Evolutionary conservation across 1,140 invertebrate genomes (phyloP).

Genomic region (Drosophila kohkoa): DNA sequence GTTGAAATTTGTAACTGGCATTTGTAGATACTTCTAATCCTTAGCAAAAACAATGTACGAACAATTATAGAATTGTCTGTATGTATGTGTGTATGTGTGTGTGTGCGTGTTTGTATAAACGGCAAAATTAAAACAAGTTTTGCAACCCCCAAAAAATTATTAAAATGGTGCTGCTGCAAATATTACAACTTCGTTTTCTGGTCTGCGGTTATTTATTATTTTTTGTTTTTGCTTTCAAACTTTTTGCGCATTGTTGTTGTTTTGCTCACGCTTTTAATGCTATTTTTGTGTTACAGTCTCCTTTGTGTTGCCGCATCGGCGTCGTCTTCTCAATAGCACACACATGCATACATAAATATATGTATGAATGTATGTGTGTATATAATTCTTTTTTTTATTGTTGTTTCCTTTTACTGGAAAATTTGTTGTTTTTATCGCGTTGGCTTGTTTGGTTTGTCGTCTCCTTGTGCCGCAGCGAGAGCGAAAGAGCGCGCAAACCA

Average conservation of each 20-base stretch:
- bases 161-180: conserved; percentile 45
- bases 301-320: conserved; percentile 42
- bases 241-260: conserved; percentile 39
- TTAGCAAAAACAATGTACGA: not conserved
- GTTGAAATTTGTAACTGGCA: conserved; percentile 4
- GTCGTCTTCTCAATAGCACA: conserved; percentile 23
- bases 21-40: not conserved
- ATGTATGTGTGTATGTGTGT: conserved; percentile 1
- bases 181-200: conserved; percentile 35
- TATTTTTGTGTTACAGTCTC: conserved; percentile 53
- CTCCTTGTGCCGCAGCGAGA: conserved; percentile 20
- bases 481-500: not conserved
- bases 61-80: not conserved
- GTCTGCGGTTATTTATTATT: conserved; percentile 10
- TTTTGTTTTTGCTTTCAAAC: conserved; percentile 36
- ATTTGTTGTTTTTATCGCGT: conserved; percentile 44
- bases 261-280: conserved; percentile 42
- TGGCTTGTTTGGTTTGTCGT: conserved; percentile 34
- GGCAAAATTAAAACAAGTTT: conserved; percentile 42
- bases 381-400: conserved; percentile 41
- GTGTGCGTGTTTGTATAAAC: conserved; percentile 2
- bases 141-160: conserved; percentile 48
- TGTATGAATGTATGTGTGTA: not conserved
- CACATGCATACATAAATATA: conserved; percentile 1
- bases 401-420: conserved; percentile 51